Conservation (phyloP, 2,888 invertebrate species). For the Zygaena filipendulae region DNA sequence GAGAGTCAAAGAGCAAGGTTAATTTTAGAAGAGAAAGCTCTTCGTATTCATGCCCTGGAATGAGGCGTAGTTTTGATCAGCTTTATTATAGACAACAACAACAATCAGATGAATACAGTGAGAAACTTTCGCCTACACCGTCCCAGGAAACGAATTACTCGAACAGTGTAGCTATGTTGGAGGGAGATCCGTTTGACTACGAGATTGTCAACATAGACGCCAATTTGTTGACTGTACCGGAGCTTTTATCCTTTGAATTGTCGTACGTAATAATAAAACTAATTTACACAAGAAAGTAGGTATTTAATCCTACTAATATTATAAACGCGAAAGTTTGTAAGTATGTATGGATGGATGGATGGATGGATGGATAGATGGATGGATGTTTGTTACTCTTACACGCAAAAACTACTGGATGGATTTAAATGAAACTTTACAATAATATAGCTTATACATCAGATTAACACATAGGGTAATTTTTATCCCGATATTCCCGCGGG, state of each 20-base stretch:
- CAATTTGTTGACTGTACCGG: constrained; percentile 27
- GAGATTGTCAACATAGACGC: constrained; percentile 54
- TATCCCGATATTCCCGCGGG: too few relatives aligned
- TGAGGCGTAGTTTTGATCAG: constrained; percentile 22
- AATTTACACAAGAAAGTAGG: too few relatives aligned
- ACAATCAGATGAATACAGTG: constrained; percentile 33
- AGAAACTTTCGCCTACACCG: constrained; percentile 20
- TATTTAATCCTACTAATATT: too few relatives aligned
- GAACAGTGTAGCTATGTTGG: constrained; percentile 25
- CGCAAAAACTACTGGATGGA: too few relatives aligned
- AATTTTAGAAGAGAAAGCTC: constrained; percentile 23
- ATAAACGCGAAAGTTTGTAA: too few relatives aligned
- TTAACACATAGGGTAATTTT: too few relatives aligned
- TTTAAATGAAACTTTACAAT: too few relatives aligned
- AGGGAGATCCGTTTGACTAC: constrained; percentile 52
- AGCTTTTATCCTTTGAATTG: constrained; percentile 20
- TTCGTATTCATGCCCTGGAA: too few relatives aligned
- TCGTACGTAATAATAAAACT: constrained; percentile 29
- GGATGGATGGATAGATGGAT: too few relatives aligned
- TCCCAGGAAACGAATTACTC: constrained; percentile 22
- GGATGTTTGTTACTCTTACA: too few relatives aligned
- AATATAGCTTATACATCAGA: too few relatives aligned
- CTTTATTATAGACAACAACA: constrained; percentile 19
- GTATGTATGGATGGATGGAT: too few relatives aligned
- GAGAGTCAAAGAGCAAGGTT: constrained; percentile 28